Evolutionary conservation across 2,113 vertebrate species (phyloP), one percentile per base, ranked within the genome.

Genomic region (Pantherophis guttatus): DNA sequence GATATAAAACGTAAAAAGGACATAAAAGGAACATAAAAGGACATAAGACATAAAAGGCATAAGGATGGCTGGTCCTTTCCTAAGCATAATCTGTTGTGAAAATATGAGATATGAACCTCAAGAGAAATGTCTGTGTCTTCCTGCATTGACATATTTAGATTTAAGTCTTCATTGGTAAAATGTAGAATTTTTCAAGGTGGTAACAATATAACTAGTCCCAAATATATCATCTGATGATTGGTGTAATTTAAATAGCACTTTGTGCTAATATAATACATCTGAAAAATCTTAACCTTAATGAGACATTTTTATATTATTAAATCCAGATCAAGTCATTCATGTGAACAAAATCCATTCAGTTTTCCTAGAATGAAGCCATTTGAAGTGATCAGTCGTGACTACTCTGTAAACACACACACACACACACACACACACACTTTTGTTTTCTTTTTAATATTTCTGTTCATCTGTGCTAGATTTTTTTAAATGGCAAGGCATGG

Each of bases 331-430:
- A 95, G 92, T 94, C 87, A 92, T 91, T 93, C 93, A 90, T 87
- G 92, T 94, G 93, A 92, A 95, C 95, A 29, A 94, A 93, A 95
- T 29, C 75, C 39, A 44, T 44, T 87, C 24, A 91, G 89, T 94
- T 96, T 95, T 95, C 94, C 94, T 95, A 96, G 94, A 97, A 95
- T 91, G 87, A 50, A 0, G 44, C 96, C 96, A 97, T 11, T 3
- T 93, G 91, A 93, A 94, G 94, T 44, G 19, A 88, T 91, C 89
- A 93, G 95, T 88, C 94, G 86, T 53, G 93, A 92, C 23, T 95
- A 95, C 86, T 93, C 92, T 91, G 29, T 89, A 75, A 70, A 50
- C 50, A 75, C 53, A 93, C n/a, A 29, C 13, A 44, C 39, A 39
- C 39, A 39, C 39, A 39, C 39, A n/a, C 13, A n/a, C 13, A 58